Base-by-base conservation (phyloP, 1,140 invertebrate genomes). In the Achatina immaculata region DNA sequence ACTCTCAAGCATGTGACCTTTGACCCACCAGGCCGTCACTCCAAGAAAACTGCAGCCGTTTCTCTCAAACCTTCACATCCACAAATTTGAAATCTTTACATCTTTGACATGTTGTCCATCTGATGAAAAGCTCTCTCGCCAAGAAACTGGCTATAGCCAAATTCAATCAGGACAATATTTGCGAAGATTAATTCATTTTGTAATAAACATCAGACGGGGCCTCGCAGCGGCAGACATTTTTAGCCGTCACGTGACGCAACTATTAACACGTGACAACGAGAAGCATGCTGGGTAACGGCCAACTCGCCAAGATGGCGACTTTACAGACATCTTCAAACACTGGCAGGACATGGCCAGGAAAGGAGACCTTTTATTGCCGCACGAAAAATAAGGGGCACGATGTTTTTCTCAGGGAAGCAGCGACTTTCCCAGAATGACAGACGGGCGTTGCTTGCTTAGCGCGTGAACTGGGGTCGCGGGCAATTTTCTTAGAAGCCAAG, bases 401-500 rank as follows among this genome's bases (percentile, higher is more conserved):
- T 51, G 51, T 28, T 55, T 45, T 55, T 74, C 51, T 76, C 51
- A 31, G 48, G 74, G 74, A 62, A 76, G 62, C 55, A 36, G 58
- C 51, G 36, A 2, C 36, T n/a, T 62, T 76, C 31, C 31, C 74
- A 62, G 19, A 38, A 55, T 76, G 74, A 76, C 74, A 76, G 74
- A 76, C 31, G 48, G 74, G 74, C 74, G 1, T 40, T 74, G 72
- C 72, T 74, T 74, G 72, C 31, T 74, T 11, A 76, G 58, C 34
- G 74, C 74, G 31, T 76, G 31, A 43, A 58, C 55, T 36, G n/a
- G 74, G 74, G 74, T 42, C 74, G 74, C 74, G 58, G 42, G 74
- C 74, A 76, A 76, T 76, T 62, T 76, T 76, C 74, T 65, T 58
- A 76, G 74, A 76, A 76, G 74, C 74, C 19, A 34, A 28, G 51